These are phyloP conservation scores for Xiphophorus hellerii DNA, from an alignment of 2,113 vertebrate genomes.

Conservation along the genomic window DNA sequence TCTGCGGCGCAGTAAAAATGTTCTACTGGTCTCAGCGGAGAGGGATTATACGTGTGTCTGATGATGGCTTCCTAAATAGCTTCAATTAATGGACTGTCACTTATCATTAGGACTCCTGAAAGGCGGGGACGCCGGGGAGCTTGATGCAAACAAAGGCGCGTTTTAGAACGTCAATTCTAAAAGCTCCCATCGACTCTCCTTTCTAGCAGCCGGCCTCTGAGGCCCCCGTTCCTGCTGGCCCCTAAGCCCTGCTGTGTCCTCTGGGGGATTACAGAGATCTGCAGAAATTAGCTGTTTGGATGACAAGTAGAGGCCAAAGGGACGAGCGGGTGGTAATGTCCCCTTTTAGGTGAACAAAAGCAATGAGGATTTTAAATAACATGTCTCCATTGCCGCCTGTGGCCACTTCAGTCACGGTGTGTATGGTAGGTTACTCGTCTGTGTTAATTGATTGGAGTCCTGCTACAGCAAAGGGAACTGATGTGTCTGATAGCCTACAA, in stretches of 20 bases:
- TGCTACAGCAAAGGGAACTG: conserved; percentile 86
- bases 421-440: conserved; percentile 85
- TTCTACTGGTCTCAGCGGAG: conserved; percentile 72
- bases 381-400: conserved; percentile 87
- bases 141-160: conserved; percentile 90
- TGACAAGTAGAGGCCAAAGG: conserved; percentile 89
- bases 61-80: conserved; percentile 87
- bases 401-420: conserved; percentile 76
- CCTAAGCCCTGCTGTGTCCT: conserved; percentile 61
- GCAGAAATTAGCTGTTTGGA: conserved; percentile 83
- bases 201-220: conserved; percentile 44
- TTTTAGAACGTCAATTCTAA: conserved; percentile 84
- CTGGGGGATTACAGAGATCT: conserved; percentile 91
- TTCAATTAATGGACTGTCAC: conserved; percentile 86
- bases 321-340: conserved; percentile 92
- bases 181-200: conserved; percentile 78
- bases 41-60: conserved; percentile 84
- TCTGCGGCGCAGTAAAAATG: conserved; percentile 37
- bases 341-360: conserved; percentile 90
- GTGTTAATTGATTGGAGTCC: conserved; percentile 96
- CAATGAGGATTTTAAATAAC: conserved; percentile 92
- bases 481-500: conserved; percentile 85
- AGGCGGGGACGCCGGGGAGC: conserved; percentile 79
- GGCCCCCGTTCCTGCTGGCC: conserved; percentile 62
- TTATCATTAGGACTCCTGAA: conserved; percentile 80